phyloP scores from a whole-genome alignment of 1,140 invertebrate genomes.

The Phortica variegata region DNA sequence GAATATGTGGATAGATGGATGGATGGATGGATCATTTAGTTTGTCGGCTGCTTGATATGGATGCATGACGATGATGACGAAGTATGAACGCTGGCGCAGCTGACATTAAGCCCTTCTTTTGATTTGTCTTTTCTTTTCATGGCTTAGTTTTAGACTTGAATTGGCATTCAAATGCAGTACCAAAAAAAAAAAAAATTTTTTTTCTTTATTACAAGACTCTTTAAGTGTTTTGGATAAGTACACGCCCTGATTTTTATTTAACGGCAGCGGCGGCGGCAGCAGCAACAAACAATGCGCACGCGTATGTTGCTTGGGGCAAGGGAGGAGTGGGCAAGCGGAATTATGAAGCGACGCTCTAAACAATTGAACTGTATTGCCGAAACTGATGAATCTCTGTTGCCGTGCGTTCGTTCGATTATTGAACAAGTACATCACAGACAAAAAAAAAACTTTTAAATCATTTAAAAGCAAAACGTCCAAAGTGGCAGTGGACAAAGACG shows the following conservation, averaged over 20 bases:
- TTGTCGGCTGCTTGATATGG: conserved; percentile 13
- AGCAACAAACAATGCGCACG: conserved; percentile 23
- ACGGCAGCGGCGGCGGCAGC: conserved; percentile 6
- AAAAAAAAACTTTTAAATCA: conserved; percentile 1
- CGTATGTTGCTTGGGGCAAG: not conserved
- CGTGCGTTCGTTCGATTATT: too few species aligned
- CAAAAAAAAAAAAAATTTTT: conserved; percentile 35
- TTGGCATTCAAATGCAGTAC: conserved; percentile 50
- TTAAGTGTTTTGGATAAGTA: conserved; percentile 55
- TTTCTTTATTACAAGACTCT: conserved; percentile 40
- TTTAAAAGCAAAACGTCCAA: conserved; percentile 13
- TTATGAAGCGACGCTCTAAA: too few species aligned
- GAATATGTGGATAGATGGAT: conserved; percentile 9
- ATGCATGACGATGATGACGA: conserved; percentile 7
- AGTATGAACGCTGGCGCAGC: too few species aligned
- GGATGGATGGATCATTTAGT: conserved; percentile 10
- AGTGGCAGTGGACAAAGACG: conserved; percentile 5
- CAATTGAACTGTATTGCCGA: too few species aligned
- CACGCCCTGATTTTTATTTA: conserved; percentile 49
- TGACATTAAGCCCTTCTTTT: conserved; percentile 4
- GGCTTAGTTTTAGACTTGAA: not conserved
- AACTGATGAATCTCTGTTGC: too few species aligned
- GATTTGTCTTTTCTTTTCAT: conserved; percentile 31
- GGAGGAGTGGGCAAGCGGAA: not conserved
- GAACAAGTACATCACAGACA: too few species aligned